Conservation (phyloP, 1,140 invertebrate genomes). For the Chironomus striatipennis region DNA sequence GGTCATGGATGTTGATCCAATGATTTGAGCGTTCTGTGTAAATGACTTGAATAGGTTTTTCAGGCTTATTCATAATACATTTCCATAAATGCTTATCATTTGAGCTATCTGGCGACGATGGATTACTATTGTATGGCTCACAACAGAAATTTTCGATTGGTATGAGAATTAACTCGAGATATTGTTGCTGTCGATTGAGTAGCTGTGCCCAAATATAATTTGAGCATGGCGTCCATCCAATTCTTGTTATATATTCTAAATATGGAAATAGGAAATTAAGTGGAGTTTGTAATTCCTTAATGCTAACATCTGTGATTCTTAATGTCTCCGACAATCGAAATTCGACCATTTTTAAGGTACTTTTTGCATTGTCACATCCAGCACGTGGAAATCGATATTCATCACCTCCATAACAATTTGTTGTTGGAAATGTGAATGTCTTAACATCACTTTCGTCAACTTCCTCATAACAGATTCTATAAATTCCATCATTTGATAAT, state of each 20-base stretch:
- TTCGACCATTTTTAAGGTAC: conserved; percentile 78
- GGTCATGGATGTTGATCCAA: conserved; percentile 90
- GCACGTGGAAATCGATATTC: conserved; percentile 87
- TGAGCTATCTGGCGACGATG: conserved; percentile 42
- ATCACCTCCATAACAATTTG: conserved; percentile 62
- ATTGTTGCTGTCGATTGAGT: conserved; percentile 75
- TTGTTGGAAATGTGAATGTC: conserved; percentile 78
- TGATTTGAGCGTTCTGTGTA: conserved; percentile 62
- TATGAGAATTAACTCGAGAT: conserved; percentile 64
- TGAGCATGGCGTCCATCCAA: conserved; percentile 86
- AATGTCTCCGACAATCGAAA: conserved; percentile 61
- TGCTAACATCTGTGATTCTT: conserved; percentile 56
- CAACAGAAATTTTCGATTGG: conserved; percentile 61
- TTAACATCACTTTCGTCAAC: conserved; percentile 92
- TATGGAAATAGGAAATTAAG: conserved; percentile 74
- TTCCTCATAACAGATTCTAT: conserved; percentile 91
- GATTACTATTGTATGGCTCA: conserved; percentile 49
- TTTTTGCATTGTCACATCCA: conserved; percentile 82
- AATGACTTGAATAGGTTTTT: conserved; percentile 43
- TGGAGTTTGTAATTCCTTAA: conserved; percentile 61
- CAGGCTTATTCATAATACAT: conserved; percentile 34
- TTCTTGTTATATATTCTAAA: conserved; percentile 88
- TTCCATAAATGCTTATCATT: conserved; percentile 37
- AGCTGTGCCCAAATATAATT: conserved; percentile 82
- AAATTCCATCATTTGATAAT: conserved; percentile 58